A percentile compares a stretch with the other conserved stretches of the same genome.
Evolutionary conservation across 2,888 invertebrate species (phyloP).

Genomic region (Magallana nippona): DNA sequence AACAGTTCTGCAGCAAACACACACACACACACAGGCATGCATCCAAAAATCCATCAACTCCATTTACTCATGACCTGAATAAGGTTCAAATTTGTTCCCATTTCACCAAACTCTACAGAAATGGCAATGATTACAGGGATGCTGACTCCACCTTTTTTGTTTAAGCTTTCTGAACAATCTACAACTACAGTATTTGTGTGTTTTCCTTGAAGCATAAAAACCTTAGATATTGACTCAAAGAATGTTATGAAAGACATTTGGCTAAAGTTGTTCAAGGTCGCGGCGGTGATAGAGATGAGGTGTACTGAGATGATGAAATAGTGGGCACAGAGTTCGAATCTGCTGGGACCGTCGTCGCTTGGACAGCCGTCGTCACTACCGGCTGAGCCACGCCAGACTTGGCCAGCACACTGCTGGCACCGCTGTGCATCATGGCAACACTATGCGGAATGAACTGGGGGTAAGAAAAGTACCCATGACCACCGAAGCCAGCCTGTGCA

Average conservation of each 20-base stretch:
- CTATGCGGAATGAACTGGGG: constrained; percentile 37
- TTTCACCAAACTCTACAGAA: constrained; percentile 35
- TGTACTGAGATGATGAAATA: not conserved
- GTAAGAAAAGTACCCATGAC: constrained; percentile 32
- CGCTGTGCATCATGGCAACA: constrained; percentile 29
- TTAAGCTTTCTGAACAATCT: not conserved
- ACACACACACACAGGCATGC: not conserved
- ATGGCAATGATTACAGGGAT: not conserved
- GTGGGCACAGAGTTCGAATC: constrained; percentile 4
- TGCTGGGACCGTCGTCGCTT: not conserved
- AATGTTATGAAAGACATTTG: constrained; percentile 29
- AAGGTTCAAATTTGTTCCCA: constrained; percentile 41
- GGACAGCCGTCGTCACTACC: not conserved
- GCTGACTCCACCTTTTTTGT: not conserved
- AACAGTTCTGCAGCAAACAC: not conserved
- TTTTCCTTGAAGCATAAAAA: not conserved
- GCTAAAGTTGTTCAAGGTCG: constrained; percentile 26
- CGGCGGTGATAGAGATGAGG: constrained; percentile 8
- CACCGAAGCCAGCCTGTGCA: constrained; percentile 31
- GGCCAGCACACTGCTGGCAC: constrained; percentile 3
- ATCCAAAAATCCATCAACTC: not conserved
- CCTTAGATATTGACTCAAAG: constrained; percentile 7
- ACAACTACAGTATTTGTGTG: not conserved
- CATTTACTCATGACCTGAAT: constrained; percentile 27
- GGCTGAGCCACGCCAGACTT: not conserved